Conservation (phyloP, 2,797 vertebrate genomes). For the Propithecus perrieri region DNA sequence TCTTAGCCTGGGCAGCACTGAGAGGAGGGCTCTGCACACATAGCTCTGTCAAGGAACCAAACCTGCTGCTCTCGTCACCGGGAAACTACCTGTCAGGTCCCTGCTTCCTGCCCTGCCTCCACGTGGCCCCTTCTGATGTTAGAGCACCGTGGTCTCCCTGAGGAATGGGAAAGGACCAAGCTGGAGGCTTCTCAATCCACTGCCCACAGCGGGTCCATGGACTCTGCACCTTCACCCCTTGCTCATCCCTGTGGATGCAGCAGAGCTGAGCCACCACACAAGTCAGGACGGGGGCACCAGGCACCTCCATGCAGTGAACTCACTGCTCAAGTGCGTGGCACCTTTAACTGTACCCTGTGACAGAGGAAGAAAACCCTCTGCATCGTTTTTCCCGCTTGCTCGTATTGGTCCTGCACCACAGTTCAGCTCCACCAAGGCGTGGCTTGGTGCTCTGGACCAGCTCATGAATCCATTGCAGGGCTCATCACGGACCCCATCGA, state of each 20-base stretch:
- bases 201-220: neutral
- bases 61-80: accelerated
- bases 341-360: neutral
- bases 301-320: neutral
- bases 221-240: neutral
- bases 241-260: neutral
- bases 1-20: neutral
- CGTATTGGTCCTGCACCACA: accelerated
- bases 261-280: neutral
- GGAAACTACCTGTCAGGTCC: neutral
- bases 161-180: neutral
- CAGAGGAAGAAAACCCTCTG: neutral
- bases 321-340: neutral
- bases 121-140: accelerated
- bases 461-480: neutral
- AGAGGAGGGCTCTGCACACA: neutral
- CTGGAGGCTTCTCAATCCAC: neutral
- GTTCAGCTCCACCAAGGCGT: neutral
- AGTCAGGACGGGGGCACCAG: neutral
- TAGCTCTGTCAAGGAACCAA: neutral
- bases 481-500: neutral
- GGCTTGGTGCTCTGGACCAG: neutral
- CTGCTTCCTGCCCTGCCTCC: neutral
- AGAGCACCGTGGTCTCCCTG: neutral
- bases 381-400: neutral